These are phyloP conservation scores for Dioctria rufipes DNA, from an alignment of 2,888 invertebrate genomes.

Conservation along the genomic window DNA sequence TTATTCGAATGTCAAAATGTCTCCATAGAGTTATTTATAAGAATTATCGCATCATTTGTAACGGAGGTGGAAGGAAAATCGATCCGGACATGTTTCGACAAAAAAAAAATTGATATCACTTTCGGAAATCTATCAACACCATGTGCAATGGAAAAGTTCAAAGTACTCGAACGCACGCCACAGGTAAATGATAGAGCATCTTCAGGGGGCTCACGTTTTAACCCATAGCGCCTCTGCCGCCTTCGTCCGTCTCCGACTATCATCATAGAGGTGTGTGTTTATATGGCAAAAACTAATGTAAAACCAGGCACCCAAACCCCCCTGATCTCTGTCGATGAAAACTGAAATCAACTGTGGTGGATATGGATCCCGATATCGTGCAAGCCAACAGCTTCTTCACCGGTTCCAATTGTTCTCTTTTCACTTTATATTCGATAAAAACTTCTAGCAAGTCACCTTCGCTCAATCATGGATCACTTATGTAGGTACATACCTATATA, in stretches of 20 bases:
- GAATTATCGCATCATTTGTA: slow-evolving; percentile 48
- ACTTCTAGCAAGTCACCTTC: slow-evolving; percentile 41
- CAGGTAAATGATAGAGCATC: slow-evolving; percentile 47
- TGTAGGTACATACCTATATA: neutral
- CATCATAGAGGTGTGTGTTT: neutral
- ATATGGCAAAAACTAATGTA: neutral
- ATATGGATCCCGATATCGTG: slow-evolving; percentile 18
- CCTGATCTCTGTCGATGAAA: slow-evolving; percentile 14
- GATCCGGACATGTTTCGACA: slow-evolving; percentile 26
- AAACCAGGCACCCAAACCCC: slow-evolving; percentile 12
- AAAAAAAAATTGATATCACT: slow-evolving; percentile 30
- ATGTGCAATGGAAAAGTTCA: slow-evolving; percentile 44
- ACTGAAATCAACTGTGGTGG: slow-evolving; percentile 21
- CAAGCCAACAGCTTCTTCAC: slow-evolving; percentile 41
- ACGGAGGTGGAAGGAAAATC: slow-evolving; percentile 8
- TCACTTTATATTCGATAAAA: slow-evolving; percentile 41
- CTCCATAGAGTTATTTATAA: slow-evolving; percentile 41
- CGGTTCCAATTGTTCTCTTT: slow-evolving; percentile 46
- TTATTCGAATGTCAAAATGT: slow-evolving; percentile 12
- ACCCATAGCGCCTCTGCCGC: slow-evolving; percentile 48
- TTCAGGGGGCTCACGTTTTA: slow-evolving; percentile 40
- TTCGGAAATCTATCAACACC: slow-evolving; percentile 49
- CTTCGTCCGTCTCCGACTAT: neutral
- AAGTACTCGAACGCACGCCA: slow-evolving; percentile 48
- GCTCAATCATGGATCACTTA: slow-evolving; percentile 42